Evolutionary conservation across 2,888 invertebrate species (phyloP).

Genomic region (Polymixis flavicincta): DNA sequence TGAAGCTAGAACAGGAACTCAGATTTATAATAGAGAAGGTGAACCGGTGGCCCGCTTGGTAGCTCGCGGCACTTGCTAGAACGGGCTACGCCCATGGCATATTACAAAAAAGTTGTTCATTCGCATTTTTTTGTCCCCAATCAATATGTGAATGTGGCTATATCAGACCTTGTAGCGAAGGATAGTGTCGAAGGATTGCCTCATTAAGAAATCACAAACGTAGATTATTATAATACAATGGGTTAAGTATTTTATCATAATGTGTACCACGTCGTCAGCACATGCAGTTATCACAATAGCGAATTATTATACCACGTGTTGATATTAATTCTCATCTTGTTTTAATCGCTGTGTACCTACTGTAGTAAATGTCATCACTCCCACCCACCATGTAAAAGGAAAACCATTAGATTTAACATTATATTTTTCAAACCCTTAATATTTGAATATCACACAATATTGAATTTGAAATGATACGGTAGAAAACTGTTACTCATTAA

Average conservation of each 20-base stretch:
- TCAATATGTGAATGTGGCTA: slow-evolving; percentile 36
- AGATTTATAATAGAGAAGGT: slow-evolving; percentile 41
- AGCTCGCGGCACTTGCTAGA: slow-evolving; percentile 8
- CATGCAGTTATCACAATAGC: slow-evolving; percentile 29
- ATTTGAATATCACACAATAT: neutral
- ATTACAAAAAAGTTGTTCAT: slow-evolving; percentile 28
- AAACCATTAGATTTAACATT: slow-evolving; percentile 1
- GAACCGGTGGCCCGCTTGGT: slow-evolving; percentile 34
- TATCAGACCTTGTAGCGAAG: slow-evolving; percentile 39
- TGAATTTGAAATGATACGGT: neutral
- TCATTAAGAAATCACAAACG: slow-evolving; percentile 50
- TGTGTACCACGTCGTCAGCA: slow-evolving; percentile 27
- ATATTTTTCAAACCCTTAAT: neutral
- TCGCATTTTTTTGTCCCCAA: slow-evolving; percentile 28
- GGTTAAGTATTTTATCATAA: slow-evolving; percentile 36
- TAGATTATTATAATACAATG: slow-evolving; percentile 55
- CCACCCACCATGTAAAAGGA: neutral
- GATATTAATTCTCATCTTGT: slow-evolving; percentile 34
- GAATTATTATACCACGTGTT: slow-evolving; percentile 52
- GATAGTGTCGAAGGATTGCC: slow-evolving; percentile 45
- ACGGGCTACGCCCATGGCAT: slow-evolving; percentile 32
- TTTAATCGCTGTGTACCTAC: slow-evolving; percentile 17
- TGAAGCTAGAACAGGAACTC: slow-evolving; percentile 54
- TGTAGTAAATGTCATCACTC: neutral
- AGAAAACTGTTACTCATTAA: neutral